Percentiles rank a stretch among this genome's conserved stretches.
phyloP scores from a whole-genome alignment of 2,113 vertebrate genomes.

The Rutilus rutilus region DNA sequence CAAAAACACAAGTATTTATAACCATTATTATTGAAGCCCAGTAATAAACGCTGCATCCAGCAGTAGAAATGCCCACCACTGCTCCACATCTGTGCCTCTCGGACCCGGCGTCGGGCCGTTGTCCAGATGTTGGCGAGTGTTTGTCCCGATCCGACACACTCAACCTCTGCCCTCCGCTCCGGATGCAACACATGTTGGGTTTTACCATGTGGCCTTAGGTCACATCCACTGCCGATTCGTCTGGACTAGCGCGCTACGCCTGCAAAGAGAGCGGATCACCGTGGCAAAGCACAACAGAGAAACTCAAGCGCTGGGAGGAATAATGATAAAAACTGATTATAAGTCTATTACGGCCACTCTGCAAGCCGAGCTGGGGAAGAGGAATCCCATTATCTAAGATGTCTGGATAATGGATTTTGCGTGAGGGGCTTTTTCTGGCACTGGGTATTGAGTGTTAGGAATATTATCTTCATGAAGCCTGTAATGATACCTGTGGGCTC shows the following conservation, averaged over 20 bases:
- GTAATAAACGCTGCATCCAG: neutral
- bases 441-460: slow-evolving; percentile 53
- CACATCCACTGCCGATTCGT: neutral
- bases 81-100: neutral
- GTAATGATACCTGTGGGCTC: slow-evolving; percentile 55
- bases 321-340: slow-evolving; percentile 62
- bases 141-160: neutral
- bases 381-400: slow-evolving; percentile 62
- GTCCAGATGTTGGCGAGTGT: neutral
- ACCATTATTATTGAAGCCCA: neutral
- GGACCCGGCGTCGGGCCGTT: too few relatives aligned
- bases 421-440: slow-evolving; percentile 51
- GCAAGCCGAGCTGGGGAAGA: slow-evolving; percentile 26
- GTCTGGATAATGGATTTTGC: slow-evolving; percentile 64
- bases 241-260: slow-evolving; percentile 36
- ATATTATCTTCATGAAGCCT: slow-evolving; percentile 57
- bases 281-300: slow-evolving; percentile 33
- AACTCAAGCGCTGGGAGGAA: slow-evolving; percentile 47
- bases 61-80: neutral
- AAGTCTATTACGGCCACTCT: slow-evolving; percentile 65
- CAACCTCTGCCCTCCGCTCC: slow-evolving; percentile 29
- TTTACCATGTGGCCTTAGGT: neutral
- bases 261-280: neutral
- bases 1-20: neutral
- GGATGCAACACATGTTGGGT: slow-evolving; percentile 51